phyloP scores from a whole-genome alignment of 92 coral and sea anemone species.

The Galaxea fascicularis region DNA sequence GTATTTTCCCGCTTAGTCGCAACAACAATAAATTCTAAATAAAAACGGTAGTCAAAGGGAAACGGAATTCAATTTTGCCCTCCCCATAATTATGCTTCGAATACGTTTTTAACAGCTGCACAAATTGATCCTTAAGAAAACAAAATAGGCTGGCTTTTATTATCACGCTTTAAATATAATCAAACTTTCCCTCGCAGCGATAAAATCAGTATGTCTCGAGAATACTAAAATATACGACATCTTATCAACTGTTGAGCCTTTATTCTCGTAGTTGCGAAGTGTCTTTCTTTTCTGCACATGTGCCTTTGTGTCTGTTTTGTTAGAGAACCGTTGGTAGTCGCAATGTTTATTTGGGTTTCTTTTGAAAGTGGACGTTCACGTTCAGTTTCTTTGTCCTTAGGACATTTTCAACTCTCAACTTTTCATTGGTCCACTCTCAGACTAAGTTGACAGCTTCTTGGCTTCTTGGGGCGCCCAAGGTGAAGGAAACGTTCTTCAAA shows the following conservation, averaged over 20 bases:
- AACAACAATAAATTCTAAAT: neutral
- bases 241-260: neutral
- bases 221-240: neutral
- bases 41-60: neutral
- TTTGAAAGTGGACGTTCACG: neutral
- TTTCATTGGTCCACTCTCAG: constrained; percentile 27
- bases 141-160: neutral
- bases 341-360: constrained; percentile 37
- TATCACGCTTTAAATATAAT: neutral
- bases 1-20: neutral
- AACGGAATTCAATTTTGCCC: neutral
- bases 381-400: neutral
- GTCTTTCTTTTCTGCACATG: neutral
- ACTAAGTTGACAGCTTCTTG: constrained; percentile 33
- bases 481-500: neutral
- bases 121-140: neutral
- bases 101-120: neutral
- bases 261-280: neutral
- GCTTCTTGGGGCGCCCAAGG: neutral
- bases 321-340: constrained; percentile 6
- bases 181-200: neutral
- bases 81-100: neutral
- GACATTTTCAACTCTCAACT: neutral
- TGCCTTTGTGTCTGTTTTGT: constrained; percentile 4
- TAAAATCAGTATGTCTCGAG: neutral